phyloP scores from a whole-genome alignment of 2,797 vertebrate species.

The Halcyon smyrnensis region DNA sequence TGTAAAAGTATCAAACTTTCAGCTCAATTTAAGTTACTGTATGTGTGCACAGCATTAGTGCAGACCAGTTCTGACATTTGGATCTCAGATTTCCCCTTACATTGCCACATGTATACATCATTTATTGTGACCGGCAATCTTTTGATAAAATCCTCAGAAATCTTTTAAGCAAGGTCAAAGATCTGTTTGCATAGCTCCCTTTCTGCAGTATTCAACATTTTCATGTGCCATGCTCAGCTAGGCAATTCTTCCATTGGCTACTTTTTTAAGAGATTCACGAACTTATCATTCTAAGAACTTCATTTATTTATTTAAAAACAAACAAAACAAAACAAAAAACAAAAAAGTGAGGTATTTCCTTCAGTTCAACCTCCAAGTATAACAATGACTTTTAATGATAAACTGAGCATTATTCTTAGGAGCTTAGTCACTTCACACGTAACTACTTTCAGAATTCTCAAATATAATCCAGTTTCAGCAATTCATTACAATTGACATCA shows the following conservation, averaged over 20 bases:
- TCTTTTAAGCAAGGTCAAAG: not conserved
- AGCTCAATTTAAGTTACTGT: not conserved
- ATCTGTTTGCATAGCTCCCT: not conserved
- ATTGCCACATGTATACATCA: not conserved
- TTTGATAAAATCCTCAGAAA: not conserved
- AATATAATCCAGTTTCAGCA: not conserved
- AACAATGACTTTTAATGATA: not conserved
- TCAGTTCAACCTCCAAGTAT: not conserved
- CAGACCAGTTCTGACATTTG: not conserved
- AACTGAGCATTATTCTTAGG: not conserved
- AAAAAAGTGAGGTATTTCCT: not conserved
- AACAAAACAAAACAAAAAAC: not conserved
- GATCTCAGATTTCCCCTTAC: not conserved
- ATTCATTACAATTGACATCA: not conserved
- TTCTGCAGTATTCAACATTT: not conserved
- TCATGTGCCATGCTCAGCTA: not conserved
- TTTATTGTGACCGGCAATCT: not conserved
- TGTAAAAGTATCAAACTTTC: not conserved
- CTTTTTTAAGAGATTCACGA: not conserved
- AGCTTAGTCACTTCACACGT: conserved; percentile 15
- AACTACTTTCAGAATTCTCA: not conserved
- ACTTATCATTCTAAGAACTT: not conserved
- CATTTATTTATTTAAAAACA: not conserved
- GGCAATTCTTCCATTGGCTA: not conserved
- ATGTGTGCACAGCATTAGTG: not conserved